Base-by-base conservation (phyloP, 2,797 vertebrate species). In the Chelmon rostratus region DNA sequence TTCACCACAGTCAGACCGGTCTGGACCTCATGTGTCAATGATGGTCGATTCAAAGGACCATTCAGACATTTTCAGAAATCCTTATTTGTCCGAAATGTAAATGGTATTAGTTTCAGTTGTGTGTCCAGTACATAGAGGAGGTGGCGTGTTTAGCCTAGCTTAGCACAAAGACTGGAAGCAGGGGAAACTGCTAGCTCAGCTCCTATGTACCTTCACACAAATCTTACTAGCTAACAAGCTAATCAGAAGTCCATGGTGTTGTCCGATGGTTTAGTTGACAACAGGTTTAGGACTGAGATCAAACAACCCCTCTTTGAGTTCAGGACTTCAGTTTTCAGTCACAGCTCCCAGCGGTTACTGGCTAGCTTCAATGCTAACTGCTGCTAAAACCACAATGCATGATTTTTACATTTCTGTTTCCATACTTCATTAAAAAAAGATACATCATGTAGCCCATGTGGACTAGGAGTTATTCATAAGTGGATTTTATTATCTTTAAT, bases 131-230 rank as follows among this genome's bases (percentile, higher is more conserved):
- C 52, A 56, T 70, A 10, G 37, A 21, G 19, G 8, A 40, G n/a
- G 38, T 1, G 42, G 33, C 23, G 2, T 59, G 56, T 64, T 71
- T 82, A 42, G 54, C 62, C 4, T 53, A 68, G 57, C 44, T 63
- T 70, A 69, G 67, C 71, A 44, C 59, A 52, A 75, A 78, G 52
- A 64, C 70, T 63, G 40, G 35, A 59, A 25, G 21, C 16, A 12
- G 28, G 6, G 25, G 73, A 25, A 47, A 23, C 46, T 65, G 35
- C 40, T 67, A 73, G 69, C 66, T 28, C 12, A 68, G 33, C 46
- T 28, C 0, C 7, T 15, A 9, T 9, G 40, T 46, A 64, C 35
- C n/a, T 54, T 21, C 54, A 64, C 4, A 16, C 12, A 18, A 5
- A 46, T 40, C 13, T 46, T 53, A 25, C 71, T 46, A 53, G 74